Percentiles rank a stretch among this genome's conserved stretches.
phyloP scores from a whole-genome alignment of 2,888 invertebrate genomes.

The Pogonocherus hispidulus region DNA sequence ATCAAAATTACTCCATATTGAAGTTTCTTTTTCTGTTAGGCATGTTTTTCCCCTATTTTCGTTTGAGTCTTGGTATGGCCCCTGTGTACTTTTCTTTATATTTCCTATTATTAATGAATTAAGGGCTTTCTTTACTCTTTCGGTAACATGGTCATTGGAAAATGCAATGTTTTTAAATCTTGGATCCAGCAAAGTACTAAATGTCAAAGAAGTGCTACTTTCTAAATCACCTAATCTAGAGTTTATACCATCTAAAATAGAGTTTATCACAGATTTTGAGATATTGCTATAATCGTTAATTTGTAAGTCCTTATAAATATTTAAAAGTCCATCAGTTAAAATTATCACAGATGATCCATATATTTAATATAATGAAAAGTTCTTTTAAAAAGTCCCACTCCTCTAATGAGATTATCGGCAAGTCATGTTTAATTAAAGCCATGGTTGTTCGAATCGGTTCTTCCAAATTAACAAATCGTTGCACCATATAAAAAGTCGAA shows the following conservation, averaged over 20 bases:
- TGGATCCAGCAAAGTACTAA: not conserved
- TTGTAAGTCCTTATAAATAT: not conserved
- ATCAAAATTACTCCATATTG: too few relatives aligned
- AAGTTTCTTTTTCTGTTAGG: too few relatives aligned
- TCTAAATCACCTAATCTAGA: not conserved
- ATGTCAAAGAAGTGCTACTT: not conserved
- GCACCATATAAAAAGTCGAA: constrained; percentile 47
- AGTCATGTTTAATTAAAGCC: constrained; percentile 40
- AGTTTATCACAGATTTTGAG: not conserved
- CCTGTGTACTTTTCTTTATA: too few relatives aligned
- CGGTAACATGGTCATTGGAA: not conserved
- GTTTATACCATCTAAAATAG: not conserved
- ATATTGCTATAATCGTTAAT: not conserved
- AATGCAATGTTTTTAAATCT: not conserved
- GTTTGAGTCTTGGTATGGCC: too few relatives aligned
- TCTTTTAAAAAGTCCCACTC: constrained; percentile 4
- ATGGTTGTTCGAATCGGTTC: constrained; percentile 46
- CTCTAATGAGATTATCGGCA: constrained; percentile 39
- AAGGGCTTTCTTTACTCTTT: too few relatives aligned
- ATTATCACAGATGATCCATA: not conserved
- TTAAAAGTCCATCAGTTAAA: not conserved
- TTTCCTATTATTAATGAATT: too few relatives aligned
- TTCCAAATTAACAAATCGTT: constrained; percentile 38
- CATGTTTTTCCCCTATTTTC: too few relatives aligned
- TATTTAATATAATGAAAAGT: too few relatives aligned